Percentiles rank a stretch among this genome's conserved stretches.
These are phyloP conservation scores for Porites lobata DNA, from an alignment of 92 coral and sea anemone species.

Conservation along the genomic window DNA sequence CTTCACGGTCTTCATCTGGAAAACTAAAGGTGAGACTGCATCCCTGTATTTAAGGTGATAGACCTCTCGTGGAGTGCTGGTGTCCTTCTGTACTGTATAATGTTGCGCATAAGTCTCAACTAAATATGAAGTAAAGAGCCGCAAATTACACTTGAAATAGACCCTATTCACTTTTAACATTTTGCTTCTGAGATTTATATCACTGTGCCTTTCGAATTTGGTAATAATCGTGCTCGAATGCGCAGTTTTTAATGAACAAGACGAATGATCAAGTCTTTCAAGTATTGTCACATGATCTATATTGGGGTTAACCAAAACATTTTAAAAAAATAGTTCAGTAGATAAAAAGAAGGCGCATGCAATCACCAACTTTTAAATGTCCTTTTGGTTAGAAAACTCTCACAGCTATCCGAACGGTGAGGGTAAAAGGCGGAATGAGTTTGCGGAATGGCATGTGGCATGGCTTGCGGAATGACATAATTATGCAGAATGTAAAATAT, in stretches of 20 bases:
- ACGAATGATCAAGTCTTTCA: neutral
- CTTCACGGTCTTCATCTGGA: no score
- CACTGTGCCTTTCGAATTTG: neutral
- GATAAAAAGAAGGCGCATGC: neutral
- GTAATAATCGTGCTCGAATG: neutral
- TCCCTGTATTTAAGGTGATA: neutral
- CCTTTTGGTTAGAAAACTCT: no score
- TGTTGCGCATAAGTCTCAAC: neutral
- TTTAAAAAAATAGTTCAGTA: neutral
- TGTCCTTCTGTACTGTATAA: neutral
- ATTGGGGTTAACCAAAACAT: no score
- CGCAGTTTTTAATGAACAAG: neutral
- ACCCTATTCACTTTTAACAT: neutral
- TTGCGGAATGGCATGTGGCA: no score
- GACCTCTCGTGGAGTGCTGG: neutral
- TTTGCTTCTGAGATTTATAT: neutral
- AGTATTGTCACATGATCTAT: neutral
- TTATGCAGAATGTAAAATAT: no score
- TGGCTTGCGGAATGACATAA: no score
- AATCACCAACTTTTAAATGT: neutral
- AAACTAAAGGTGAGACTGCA: neutral
- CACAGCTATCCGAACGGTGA: no score
- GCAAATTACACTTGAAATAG: neutral
- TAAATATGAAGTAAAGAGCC: neutral
- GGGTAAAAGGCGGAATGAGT: no score